Base-by-base conservation (phyloP, 2,797 vertebrate genomes). In the Euthynnus affinis region DNA sequence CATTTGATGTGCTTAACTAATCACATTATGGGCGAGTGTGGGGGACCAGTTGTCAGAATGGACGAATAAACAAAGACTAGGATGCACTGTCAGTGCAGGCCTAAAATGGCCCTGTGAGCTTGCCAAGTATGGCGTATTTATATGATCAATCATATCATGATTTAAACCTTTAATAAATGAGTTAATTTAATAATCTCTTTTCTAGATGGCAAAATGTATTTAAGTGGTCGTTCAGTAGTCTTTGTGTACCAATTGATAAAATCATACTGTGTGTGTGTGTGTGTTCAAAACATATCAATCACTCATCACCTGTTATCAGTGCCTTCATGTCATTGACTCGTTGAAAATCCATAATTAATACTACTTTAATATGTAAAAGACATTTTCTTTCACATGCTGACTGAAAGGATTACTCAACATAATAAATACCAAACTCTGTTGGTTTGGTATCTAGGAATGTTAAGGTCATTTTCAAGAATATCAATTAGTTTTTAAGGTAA, bases 101-200 rank as follows among this genome's bases (percentile, higher is more conserved):
- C 96, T 95, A 90, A 91, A 93, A 91, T 91, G 95, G 96, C 95
- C 94, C 91, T 92, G 87, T 85, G 89, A 94, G 92, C 88, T 94
- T 90, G 84, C 85, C 89, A 92, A 94, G 81, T 94, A 90, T 96
- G 93, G 93, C 95, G 95, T 95, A 95, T 95, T 95, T 94, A 91
- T 92, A 86, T 89, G 85, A 86, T 87, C 62, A 89, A 71, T 82
- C 68, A 74, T 87, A 77, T 74, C 51, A 71, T 63, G 42, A 58
- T 68, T 84, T 76, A 58, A 67, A 34, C 22, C 55, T 3, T n/a
- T 15, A 71, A 8, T 17, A 23, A 60, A 60, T 37, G 1, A 40
- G 9, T 46, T 15, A 32, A 56, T 40, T 52, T 48, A 2, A 9
- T 65, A 2, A 52, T 61, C 12, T 17, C 0, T 37, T 77, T 64